Evolutionary conservation across 2,888 invertebrate species (phyloP).

Genomic region (Cylloceria caligata): DNA sequence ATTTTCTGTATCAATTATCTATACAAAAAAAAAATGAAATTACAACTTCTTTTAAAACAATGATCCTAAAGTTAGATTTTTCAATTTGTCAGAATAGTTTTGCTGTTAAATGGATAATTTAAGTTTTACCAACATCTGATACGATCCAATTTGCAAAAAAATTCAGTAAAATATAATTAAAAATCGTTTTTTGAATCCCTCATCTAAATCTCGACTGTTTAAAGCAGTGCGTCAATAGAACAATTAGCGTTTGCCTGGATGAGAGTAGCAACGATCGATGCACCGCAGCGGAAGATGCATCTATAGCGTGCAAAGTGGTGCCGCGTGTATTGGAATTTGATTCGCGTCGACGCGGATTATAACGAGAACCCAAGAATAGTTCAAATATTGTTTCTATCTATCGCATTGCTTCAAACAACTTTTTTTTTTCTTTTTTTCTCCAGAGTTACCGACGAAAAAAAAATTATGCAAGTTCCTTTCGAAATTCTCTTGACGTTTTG

Average conservation of each 20-base stretch:
- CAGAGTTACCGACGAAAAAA: too few relatives aligned
- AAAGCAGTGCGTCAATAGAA: slow-evolving; percentile 17
- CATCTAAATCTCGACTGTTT: background rate
- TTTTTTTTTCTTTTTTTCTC: background rate
- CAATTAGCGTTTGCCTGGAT: slow-evolving; percentile 40
- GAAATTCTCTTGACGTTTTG: background rate
- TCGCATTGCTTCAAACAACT: background rate
- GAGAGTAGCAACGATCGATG: slow-evolving; percentile 46
- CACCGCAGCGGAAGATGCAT: slow-evolving; percentile 21
- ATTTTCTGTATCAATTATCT: background rate
- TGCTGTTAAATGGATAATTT: too few relatives aligned
- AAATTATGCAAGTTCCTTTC: slow-evolving; percentile 2
- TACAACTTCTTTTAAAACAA: too few relatives aligned
- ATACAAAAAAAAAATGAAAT: slow-evolving; percentile 2
- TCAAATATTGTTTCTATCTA: background rate
- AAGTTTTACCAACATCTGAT: too few relatives aligned
- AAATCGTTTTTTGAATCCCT: too few relatives aligned
- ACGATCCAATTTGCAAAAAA: background rate
- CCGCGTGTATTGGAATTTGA: slow-evolving; percentile 2
- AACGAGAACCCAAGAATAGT: background rate
- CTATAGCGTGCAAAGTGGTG: slow-evolving; percentile 5
- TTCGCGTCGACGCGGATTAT: background rate
- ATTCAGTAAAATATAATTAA: too few relatives aligned
- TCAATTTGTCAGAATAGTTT: too few relatives aligned
- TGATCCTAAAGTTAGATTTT: too few relatives aligned